Conservation (phyloP, 1,140 invertebrate species). For the Paracyclopina nana region DNA sequence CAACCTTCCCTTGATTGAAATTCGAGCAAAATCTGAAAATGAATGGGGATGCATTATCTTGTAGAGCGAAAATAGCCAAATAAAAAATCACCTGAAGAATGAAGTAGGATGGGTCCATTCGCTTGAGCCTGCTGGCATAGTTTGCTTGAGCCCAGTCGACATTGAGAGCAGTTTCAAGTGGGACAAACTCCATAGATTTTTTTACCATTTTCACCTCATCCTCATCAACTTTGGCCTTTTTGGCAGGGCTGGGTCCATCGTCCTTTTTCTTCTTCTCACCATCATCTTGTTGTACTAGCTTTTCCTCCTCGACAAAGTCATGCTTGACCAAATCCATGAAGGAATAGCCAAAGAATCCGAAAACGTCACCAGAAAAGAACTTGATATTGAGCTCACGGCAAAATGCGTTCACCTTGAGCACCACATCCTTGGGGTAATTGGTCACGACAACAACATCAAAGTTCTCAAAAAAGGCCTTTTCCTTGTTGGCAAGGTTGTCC, state of each 20-base stretch:
- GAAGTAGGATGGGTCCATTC: constrained; percentile 27
- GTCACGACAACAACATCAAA: constrained; percentile 72
- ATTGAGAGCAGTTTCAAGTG: constrained; percentile 44
- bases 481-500: constrained; percentile 33
- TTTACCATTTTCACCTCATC: constrained; percentile 21
- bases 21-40: constrained; percentile 16
- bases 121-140: constrained; percentile 27
- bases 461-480: constrained; percentile 43
- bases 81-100: constrained; percentile 24
- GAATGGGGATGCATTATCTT: constrained; percentile 20
- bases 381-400: constrained; percentile 54
- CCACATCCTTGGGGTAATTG: constrained; percentile 42
- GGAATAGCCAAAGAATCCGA: constrained; percentile 77
- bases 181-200: constrained; percentile 34
- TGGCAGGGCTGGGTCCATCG: too few relatives aligned
- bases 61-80: background rate
- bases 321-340: constrained; percentile 72
- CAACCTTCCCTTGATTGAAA: constrained; percentile 2
- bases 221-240: constrained; percentile 22
- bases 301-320: constrained; percentile 59
- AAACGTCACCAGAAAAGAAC: constrained; percentile 76
- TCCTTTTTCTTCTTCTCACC: constrained; percentile 16
- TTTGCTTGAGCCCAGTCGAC: constrained; percentile 35
- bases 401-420: constrained; percentile 51
- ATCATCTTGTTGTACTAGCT: background rate